These are phyloP conservation scores for Nyctibius grandis DNA, from an alignment of 2,797 vertebrate species.

Conservation along the genomic window DNA sequence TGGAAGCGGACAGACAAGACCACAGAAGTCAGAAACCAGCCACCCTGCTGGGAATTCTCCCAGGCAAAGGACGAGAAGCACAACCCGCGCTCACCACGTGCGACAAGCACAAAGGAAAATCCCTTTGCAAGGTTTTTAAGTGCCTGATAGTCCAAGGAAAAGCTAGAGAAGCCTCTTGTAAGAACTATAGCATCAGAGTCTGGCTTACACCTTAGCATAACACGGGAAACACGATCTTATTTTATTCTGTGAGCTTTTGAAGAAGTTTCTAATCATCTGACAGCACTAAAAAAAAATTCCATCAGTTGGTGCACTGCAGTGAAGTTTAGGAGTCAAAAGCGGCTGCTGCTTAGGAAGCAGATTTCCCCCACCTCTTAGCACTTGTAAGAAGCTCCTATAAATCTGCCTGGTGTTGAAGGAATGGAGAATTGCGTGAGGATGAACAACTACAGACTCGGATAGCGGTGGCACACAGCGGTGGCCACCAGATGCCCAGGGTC, in stretches of 20 bases:
- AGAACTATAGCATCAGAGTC: not conserved
- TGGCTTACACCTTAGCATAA: not conserved
- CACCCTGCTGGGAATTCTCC: too few relatives aligned
- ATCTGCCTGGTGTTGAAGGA: not conserved
- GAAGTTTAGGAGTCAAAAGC: not conserved
- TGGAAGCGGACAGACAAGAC: too few relatives aligned
- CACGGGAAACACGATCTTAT: not conserved
- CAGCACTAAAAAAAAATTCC: not conserved
- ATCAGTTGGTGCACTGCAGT: not conserved
- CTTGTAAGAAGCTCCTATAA: not conserved
- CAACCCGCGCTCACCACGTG: too few relatives aligned
- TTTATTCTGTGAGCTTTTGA: too few relatives aligned
- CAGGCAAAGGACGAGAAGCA: too few relatives aligned
- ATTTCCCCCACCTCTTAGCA: not conserved
- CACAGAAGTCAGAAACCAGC: too few relatives aligned
- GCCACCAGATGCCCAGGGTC: not conserved
- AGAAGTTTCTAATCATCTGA: not conserved
- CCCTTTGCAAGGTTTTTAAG: not conserved
- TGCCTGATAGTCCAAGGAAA: not conserved
- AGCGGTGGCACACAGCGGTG: not conserved
- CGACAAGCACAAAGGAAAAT: too few relatives aligned
- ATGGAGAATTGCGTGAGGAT: not conserved
- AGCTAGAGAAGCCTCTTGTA: not conserved
- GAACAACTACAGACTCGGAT: not conserved
- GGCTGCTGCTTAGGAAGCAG: not conserved